Conservation (phyloP, 2,113 vertebrate species). For the Camelus dromedarius region DNA sequence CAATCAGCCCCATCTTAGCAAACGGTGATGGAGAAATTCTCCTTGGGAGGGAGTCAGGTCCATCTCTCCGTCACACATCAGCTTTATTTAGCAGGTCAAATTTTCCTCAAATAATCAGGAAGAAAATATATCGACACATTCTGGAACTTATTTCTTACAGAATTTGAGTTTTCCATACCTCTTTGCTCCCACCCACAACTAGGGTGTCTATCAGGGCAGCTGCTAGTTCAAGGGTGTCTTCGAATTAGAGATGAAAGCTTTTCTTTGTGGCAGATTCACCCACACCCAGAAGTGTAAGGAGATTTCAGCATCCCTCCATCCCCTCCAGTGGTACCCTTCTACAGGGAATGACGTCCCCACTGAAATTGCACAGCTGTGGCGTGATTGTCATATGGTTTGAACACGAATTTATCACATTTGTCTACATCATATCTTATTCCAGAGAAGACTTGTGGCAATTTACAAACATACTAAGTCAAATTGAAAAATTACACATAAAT, state of each 20-base stretch:
- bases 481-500: background rate
- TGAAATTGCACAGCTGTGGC: background rate
- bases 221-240: background rate
- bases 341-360: background rate
- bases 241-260: background rate
- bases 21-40: background rate
- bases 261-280: background rate
- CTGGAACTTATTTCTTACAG: background rate
- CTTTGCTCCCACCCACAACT: background rate
- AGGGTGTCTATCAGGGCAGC: background rate
- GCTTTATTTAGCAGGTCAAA: background rate
- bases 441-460: conserved; percentile 21
- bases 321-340: rapidly evolving
- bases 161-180: background rate
- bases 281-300: background rate
- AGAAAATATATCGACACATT: background rate
- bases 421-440: background rate
- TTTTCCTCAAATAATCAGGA: background rate
- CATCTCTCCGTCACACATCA: background rate
- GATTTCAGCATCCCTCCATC: background rate
- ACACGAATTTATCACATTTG: background rate
- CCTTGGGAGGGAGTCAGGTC: background rate
- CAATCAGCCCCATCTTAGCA: background rate
- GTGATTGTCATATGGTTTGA: background rate
- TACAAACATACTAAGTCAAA: background rate